phyloP scores from a whole-genome alignment of 2,113 vertebrate genomes.

The Amphilophus citrinellus region DNA sequence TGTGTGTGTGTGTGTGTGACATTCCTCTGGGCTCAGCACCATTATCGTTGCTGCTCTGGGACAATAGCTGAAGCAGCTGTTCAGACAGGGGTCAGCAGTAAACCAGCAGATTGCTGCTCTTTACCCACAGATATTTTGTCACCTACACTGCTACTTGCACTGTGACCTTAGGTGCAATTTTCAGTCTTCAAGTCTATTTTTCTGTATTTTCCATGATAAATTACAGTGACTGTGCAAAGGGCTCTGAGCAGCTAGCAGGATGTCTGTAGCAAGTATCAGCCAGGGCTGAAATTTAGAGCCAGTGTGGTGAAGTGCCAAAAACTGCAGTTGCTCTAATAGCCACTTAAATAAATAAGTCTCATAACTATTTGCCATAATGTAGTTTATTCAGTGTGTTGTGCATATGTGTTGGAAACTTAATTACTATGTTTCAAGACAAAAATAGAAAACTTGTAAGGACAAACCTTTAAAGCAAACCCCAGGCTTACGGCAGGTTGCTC shows the following conservation, averaged over 20 bases:
- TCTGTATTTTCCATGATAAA: constrained; percentile 6
- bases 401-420: too few species aligned
- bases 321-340: too few species aligned
- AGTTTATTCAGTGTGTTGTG: too few species aligned
- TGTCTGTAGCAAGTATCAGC: background rate
- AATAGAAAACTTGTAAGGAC: background rate
- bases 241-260: background rate
- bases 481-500: background rate
- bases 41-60: constrained; percentile 35
- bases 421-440: too few species aligned
- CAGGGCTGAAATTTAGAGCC: too few species aligned
- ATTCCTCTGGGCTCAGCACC: background rate
- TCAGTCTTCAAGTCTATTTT: background rate
- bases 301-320: too few species aligned
- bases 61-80: constrained; percentile 39
- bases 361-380: too few species aligned
- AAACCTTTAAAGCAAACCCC: background rate
- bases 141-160: background rate
- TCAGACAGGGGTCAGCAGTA: constrained; percentile 17
- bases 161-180: background rate
- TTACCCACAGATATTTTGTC: constrained; percentile 49
- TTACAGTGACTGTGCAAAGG: background rate
- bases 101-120: constrained; percentile 39
- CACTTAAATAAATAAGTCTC: too few species aligned
- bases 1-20: constrained; percentile 1